A percentile compares a stretch with the other conserved stretches of the same genome.
Evolutionary conservation across 2,113 vertebrate species (phyloP).

Genomic region (Neotragus moschatus): DNA sequence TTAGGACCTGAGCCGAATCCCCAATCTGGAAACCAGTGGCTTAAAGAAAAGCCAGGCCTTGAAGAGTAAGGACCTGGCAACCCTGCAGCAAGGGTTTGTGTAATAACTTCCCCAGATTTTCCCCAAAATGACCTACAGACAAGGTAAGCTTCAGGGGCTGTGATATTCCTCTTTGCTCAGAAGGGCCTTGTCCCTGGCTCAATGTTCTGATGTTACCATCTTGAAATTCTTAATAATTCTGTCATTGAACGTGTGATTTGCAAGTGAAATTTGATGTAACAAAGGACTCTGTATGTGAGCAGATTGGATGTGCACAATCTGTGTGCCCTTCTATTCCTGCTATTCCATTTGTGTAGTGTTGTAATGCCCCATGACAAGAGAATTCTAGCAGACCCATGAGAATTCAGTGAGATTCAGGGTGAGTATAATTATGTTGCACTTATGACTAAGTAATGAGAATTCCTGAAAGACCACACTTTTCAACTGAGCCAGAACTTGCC

Average conservation of each 20-base stretch:
- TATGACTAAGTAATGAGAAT: not conserved
- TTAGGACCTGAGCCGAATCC: not conserved
- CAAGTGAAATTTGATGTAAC: not conserved
- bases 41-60: not conserved
- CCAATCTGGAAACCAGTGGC: not conserved
- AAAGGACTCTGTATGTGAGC: not conserved
- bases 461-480: not conserved
- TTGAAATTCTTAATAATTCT: not conserved
- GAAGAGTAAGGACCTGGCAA: not conserved
- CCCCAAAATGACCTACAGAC: not conserved
- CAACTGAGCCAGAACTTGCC: not conserved
- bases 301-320: not conserved
- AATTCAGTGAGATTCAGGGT: not conserved
- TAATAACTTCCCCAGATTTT: not conserved
- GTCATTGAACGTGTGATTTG: not conserved
- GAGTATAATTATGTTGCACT: too few species aligned
- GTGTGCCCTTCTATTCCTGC: not conserved
- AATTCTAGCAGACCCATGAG: not conserved
- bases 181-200: not conserved
- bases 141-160: not conserved
- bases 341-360: not conserved
- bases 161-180: not conserved
- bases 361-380: fast-evolving
- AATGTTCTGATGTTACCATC: not conserved
- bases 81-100: not conserved